Base-by-base conservation (phyloP, 1,140 invertebrate genomes). In the Solen grandis region DNA sequence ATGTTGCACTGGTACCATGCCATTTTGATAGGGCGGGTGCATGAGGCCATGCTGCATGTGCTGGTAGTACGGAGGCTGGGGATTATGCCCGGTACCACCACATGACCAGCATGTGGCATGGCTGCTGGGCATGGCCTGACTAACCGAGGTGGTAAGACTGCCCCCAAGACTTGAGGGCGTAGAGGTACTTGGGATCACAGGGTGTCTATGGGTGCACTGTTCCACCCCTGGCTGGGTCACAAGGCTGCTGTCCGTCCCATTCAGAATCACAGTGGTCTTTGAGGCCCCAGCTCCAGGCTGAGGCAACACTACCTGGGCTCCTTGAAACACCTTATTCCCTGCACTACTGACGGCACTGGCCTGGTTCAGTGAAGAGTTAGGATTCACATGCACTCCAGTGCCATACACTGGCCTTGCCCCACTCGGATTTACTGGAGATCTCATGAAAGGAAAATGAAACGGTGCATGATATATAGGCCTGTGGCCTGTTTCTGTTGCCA, bases 71-170 rank as follows among this genome's bases (percentile, higher is more conserved):
- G 36, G 36, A 1, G 35, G n/a, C 27, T n/a, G 31, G 16, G 5
- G n/a, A 33, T 29, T 35, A 10, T 60, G 70, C 62, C 70, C 70
- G 0, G 70, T n/a, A 41, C 70, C 50, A 57, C 70, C 70, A 46
- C 70, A 74, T 3, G 54, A n/a, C 5, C 36, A 29, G 62, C 70
- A 74, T 22, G 57, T 33, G 19, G 70, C 36, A 2, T 36, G 22
- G 22, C 57, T 74, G 46, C 55, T 60, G 38, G 70, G 31, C 16
- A n/a, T 57, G 14, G 70, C 50, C 5, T 36, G n/a, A 36, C 70
- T 50, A 41, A 22, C 13, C 46, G 55, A 35, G 10, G 69, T 55
- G 22, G 54, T 5, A n/a, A n/a, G n/a, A n/a, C n/a, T n/a, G n/a
- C n/a, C n/a, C n/a, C n/a, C n/a, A n/a, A n/a, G n/a, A n/a, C n/a